Percentiles rank a stretch among this genome's conserved stretches.
These are phyloP conservation scores for Odontothrips loti DNA, from an alignment of 2,888 invertebrate genomes.

Conservation along the genomic window DNA sequence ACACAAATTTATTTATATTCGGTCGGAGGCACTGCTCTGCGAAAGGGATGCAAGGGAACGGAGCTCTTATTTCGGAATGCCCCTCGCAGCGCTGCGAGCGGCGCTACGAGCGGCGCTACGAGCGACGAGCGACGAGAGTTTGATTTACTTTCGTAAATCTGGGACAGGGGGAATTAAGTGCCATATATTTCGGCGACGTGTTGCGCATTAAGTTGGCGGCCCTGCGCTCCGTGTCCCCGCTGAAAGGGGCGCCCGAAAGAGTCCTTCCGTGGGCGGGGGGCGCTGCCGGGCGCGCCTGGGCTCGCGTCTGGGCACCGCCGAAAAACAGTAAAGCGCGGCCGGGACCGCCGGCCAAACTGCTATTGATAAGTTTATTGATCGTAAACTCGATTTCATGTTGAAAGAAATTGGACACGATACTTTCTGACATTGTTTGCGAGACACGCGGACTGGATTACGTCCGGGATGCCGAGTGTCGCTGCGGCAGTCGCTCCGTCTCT, in stretches of 20 bases:
- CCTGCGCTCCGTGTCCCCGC: neutral
- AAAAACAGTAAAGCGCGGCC: neutral
- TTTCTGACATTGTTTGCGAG: slow-evolving; percentile 14
- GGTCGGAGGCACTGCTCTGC: too few species aligned
- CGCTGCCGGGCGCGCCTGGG: too few species aligned
- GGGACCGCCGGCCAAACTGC: neutral
- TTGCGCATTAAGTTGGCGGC: slow-evolving; percentile 3
- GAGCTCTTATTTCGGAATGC: too few species aligned
- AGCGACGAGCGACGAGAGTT: neutral
- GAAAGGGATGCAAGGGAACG: too few species aligned
- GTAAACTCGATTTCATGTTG: neutral
- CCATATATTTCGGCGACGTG: slow-evolving; percentile 5
- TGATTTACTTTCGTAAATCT: slow-evolving; percentile 14
- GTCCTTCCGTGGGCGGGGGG: too few species aligned
- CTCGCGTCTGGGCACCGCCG: too few species aligned
- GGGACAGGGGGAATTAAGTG: slow-evolving; percentile 8
- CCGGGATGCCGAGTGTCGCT: neutral
- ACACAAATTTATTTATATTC: too few species aligned
- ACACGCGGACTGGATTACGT: neutral
- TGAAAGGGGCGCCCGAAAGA: too few species aligned
- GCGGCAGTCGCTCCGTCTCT: neutral
- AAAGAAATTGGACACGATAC: slow-evolving; percentile 20
- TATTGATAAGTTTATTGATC: slow-evolving; percentile 23
- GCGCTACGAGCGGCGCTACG: too few species aligned
- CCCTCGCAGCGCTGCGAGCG: too few species aligned